phyloP scores from a whole-genome alignment of 1,140 invertebrate genomes.

The Lepidurus couesii region DNA sequence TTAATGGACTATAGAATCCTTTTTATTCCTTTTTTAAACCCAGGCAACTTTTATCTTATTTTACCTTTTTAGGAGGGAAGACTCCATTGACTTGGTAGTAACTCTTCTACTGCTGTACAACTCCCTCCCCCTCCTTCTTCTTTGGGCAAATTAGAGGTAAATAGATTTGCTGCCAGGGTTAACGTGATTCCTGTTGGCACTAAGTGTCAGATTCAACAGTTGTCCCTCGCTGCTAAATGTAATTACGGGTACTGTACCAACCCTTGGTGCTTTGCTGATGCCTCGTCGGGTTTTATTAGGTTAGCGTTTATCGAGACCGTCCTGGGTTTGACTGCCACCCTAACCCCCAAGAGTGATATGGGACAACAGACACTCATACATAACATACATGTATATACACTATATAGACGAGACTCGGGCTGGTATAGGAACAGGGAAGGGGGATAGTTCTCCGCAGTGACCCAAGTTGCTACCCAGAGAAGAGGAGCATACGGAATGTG shows the following conservation, averaged over 20 bases:
- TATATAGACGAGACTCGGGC: neutral
- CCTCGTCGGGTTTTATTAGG: conserved; percentile 18
- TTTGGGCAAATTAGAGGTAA: conserved; percentile 5
- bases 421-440: neutral
- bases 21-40: neutral
- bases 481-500: conserved; percentile 6
- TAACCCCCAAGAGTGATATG: neutral
- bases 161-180: conserved; percentile 11
- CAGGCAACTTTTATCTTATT: too few species aligned
- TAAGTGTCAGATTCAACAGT: conserved; percentile 22
- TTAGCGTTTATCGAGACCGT: conserved; percentile 7
- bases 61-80: too few species aligned
- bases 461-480: neutral
- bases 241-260: conserved; percentile 15
- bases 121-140: neutral
- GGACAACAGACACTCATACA: neutral
- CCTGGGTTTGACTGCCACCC: neutral
- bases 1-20: neutral
- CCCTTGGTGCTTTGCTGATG: neutral
- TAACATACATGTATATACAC: neutral
- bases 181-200: neutral
- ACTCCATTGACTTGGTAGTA: neutral
- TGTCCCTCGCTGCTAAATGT: conserved; percentile 9
- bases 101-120: neutral
- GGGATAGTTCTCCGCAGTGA: neutral